Base-by-base conservation (phyloP, 2,113 vertebrate genomes). In the Alligator mississippiensis region DNA sequence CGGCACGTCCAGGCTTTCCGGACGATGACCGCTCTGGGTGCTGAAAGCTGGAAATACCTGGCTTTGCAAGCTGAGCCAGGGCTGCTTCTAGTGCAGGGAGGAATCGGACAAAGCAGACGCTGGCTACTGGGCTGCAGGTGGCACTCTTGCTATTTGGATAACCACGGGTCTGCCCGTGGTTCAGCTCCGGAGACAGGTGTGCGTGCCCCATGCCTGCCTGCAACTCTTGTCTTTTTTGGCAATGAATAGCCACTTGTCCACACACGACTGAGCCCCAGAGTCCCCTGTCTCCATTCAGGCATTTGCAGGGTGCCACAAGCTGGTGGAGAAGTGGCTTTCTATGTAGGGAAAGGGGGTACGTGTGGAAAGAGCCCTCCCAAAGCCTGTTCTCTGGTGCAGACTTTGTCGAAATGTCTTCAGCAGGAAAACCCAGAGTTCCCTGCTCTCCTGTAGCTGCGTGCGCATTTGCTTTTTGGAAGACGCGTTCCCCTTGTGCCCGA, bases 71-170 rank as follows among this genome's bases (percentile, higher is more conserved):
- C 72, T 47, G 24, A 15, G 7, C 2, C 22, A 14, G 9, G 22
- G 72, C 11, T 28, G 78, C 30, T 24, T 70, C 0, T 2, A 1
- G 34, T 1, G 1, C n/a, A 3, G 11, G 28, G 16, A 12, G 16
- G 61, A 6, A 1, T 30, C 55, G 4, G 14, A n/a, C 89, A 88
- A 30, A 72, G 9, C 72, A 4, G 62, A 28, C 90, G 27, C 60
- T 30, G 58, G 21, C 64, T 18, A 58, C 77, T 62, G 60, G 58
- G 95, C 97, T 97, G 97, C 70, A 97, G 98, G 74, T 97, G 97
- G 97, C 96, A 90, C 94, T 97, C 66, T n/a, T 79, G 96, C 68
- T 94, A 68, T 94, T 96, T 77, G 6, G 6, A 74, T 78, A 54
- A 55, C 66, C 4, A 89, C 5, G 0, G 9, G 24, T 58, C 30